These are phyloP conservation scores for Hephaestus fuliginosus DNA, from an alignment of 2,797 vertebrate genomes.

Conservation along the genomic window DNA sequence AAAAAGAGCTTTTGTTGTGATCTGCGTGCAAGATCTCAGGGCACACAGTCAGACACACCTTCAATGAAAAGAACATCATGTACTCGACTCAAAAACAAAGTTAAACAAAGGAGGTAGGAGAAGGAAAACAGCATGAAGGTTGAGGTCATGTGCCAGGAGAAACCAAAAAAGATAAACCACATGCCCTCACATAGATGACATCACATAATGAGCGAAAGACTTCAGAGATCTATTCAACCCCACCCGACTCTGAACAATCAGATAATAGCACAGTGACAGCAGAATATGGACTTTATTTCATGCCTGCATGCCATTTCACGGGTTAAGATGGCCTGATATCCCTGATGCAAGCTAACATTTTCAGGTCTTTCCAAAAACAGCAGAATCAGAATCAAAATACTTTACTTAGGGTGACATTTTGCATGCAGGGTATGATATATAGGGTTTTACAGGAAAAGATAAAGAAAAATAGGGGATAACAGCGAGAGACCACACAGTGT, in stretches of 20 bases:
- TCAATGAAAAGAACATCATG: too few species aligned
- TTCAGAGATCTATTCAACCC: too few species aligned
- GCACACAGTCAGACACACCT: background rate
- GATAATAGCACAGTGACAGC: background rate
- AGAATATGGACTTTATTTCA: background rate
- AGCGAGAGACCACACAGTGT: too few species aligned
- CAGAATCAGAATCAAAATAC: too few species aligned
- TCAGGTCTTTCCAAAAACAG: background rate
- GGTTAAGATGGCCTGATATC: background rate
- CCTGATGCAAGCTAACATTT: background rate
- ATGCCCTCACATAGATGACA: background rate
- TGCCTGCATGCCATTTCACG: background rate
- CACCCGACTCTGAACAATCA: background rate
- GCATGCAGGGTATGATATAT: too few species aligned
- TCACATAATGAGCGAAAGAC: background rate
- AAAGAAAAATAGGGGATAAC: background rate
- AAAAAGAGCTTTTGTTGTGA: background rate
- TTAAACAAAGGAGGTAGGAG: background rate
- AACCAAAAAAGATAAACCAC: background rate
- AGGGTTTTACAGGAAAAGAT: background rate
- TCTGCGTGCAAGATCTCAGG: too few species aligned
- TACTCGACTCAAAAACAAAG: background rate
- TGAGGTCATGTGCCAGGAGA: background rate
- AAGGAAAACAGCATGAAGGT: background rate
- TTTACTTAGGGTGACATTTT: too few species aligned